phyloP scores from a whole-genome alignment of 2,797 vertebrate species.

The Aeoliscus strigatus region DNA sequence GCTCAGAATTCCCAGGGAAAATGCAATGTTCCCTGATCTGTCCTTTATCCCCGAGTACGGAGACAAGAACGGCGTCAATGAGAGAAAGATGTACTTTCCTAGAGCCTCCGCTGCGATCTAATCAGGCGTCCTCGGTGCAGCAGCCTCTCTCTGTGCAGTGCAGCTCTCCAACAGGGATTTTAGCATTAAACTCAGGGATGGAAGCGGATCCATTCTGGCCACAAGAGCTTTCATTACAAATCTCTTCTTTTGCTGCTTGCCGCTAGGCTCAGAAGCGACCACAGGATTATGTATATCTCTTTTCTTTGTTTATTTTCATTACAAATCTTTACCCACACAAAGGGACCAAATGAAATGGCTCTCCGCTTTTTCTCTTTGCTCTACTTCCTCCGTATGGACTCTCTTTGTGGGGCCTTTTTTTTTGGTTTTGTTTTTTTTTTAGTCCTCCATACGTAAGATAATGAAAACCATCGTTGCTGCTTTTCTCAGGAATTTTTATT shows the following conservation, averaged over 20 bases:
- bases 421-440: conserved; percentile 35
- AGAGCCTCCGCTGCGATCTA: conserved; percentile 57
- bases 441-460: conserved; percentile 67
- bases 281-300: conserved; percentile 52
- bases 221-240: conserved; percentile 44
- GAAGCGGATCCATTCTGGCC: conserved; percentile 37
- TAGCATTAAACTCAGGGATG: conserved; percentile 42
- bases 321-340: conserved; percentile 60
- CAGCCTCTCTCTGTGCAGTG: conserved; percentile 22
- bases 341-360: conserved; percentile 63
- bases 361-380: conserved; percentile 46
- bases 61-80: conserved; percentile 4
- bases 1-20: conserved; percentile 21
- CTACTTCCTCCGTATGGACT: conserved; percentile 53
- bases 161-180: conserved; percentile 47
- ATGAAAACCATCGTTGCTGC: conserved; percentile 75
- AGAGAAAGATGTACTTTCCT: conserved; percentile 27
- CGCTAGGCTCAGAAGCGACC: conserved; percentile 51
- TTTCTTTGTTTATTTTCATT: conserved; percentile 68
- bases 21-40: conserved; percentile 4
- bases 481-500: conserved; percentile 67
- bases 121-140: conserved; percentile 40
- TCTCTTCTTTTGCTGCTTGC: conserved; percentile 21
- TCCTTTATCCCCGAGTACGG: conserved; percentile 23
- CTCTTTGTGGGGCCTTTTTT: conserved; percentile 49